Evolutionary conservation across 2,797 vertebrate genomes (phyloP), one percentile per base, ranked within the genome.

Genomic region (Capromys pilorides): DNA sequence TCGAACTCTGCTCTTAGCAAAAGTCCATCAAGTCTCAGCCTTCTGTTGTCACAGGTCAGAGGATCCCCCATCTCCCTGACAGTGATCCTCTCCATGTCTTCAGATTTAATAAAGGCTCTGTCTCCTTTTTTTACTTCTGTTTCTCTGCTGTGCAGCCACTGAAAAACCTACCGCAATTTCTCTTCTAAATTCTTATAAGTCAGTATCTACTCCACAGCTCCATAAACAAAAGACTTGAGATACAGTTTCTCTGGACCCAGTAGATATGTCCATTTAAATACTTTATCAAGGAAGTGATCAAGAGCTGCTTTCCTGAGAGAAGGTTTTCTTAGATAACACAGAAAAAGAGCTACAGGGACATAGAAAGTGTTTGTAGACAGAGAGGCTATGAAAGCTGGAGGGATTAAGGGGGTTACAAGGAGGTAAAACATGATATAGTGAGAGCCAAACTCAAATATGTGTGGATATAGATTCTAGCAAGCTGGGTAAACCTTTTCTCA

Each of bases 191-290:
- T 81, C 26, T 49, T 85, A 45, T 51, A 73, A 62, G 51, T 81
- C 26, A 87, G 2, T 69, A 33, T 77, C 19, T 11, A 49, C 14
- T 49, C 12, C 14, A 0, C 26, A 28, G 24, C 11, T 5, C 66
- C 5, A n/a, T 77, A 86, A 78, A 67, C 33, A 90, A 54, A 87
- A 92, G 86, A 81, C 71, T 9, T 93, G 67, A 88, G 64, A 26
- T 57, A 59, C 33, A 85, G 91, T 92, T 92, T 88, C 82, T 93
- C 22, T 91, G n/a, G 80, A 92, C 59, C 51, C 89, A 96, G 73
- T 39, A 80, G 64, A 86, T 12, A 41, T 26, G 33, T 22, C 90
- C 62, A 57, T 84, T 92, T 93, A 87, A 94, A 33, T n/a, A 78
- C 57, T 73, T 92, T 62, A 73, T 75, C 39, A 54, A 57, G 57